Conservation (phyloP, 1,140 invertebrate genomes). For the Artemia franciscana region DNA sequence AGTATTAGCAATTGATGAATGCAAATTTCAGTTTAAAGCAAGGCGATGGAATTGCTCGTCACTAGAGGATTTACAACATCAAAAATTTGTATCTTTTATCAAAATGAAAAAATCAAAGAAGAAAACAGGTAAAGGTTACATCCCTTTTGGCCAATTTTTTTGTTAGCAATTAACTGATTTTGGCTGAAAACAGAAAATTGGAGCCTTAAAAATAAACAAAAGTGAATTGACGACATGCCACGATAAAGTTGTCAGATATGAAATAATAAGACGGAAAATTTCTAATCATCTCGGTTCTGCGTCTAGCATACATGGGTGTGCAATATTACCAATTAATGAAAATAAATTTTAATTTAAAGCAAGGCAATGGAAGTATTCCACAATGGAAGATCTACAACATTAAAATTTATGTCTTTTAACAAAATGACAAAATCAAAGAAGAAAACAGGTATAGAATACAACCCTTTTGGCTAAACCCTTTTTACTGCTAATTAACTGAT, state of each 20-base stretch:
- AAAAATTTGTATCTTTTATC: background rate
- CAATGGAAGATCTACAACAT: constrained; percentile 14
- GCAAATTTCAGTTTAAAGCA: constrained; percentile 26
- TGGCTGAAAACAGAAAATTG: no score
- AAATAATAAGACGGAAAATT: no score
- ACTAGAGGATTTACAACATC: constrained; percentile 13
- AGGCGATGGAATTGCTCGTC: constrained; percentile 29
- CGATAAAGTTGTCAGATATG: no score
- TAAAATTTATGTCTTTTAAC: background rate
- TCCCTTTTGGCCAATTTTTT: no score
- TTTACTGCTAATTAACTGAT: no score
- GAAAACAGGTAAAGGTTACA: background rate
- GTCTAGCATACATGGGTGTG: constrained; percentile 18
- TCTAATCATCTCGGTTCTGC: constrained; percentile 16
- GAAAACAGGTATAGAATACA: background rate
- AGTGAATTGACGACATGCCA: no score
- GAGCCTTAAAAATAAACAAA: no score
- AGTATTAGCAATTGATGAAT: constrained; percentile 27
- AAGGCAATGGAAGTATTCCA: constrained; percentile 28
- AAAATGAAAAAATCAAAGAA: background rate
- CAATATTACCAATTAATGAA: constrained; percentile 26
- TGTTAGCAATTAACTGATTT: no score
- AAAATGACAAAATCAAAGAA: background rate
- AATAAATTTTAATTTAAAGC: constrained; percentile 28
- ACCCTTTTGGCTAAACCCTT: no score